Evolutionary conservation across 2,888 invertebrate genomes (phyloP).

Genomic region (Phlogophora meticulosa): DNA sequence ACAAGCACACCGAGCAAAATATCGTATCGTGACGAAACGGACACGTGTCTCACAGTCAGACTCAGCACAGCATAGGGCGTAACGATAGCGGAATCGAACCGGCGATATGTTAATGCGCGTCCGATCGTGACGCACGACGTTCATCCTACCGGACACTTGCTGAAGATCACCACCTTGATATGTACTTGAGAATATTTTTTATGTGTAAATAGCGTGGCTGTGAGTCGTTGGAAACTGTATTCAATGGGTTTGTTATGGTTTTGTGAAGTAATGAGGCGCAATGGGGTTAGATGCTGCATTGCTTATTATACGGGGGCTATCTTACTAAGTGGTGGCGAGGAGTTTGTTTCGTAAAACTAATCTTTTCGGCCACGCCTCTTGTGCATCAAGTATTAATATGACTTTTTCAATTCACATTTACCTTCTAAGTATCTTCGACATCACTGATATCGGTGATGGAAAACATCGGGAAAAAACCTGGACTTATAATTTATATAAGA

Average conservation of each 20-base stretch:
- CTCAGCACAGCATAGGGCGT: slow-evolving; percentile 65
- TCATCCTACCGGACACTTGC: slow-evolving; percentile 82
- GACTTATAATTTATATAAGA: no score
- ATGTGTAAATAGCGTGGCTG: slow-evolving; percentile 63
- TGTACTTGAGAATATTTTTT: slow-evolving; percentile 69
- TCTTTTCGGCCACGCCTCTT: no score
- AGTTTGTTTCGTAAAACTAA: background rate
- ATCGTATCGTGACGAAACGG: slow-evolving; percentile 51
- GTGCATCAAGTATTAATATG: no score
- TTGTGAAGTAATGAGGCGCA: slow-evolving; percentile 46
- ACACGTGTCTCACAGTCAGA: slow-evolving; percentile 56
- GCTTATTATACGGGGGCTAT: background rate
- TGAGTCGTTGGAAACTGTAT: slow-evolving; percentile 48
- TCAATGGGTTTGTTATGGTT: slow-evolving; percentile 50
- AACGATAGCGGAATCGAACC: slow-evolving; percentile 85
- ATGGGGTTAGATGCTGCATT: slow-evolving; percentile 25
- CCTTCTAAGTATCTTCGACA: no score
- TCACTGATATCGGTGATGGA: no score
- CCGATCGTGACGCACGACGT: slow-evolving; percentile 90
- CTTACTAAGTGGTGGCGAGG: background rate
- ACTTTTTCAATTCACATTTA: no score
- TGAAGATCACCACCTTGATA: slow-evolving; percentile 66
- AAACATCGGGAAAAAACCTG: no score
- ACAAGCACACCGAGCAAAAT: slow-evolving; percentile 5
- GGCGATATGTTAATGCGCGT: slow-evolving; percentile 89